Base-by-base conservation (phyloP, 1,140 invertebrate species). In the Zaprionus ghesquierei region DNA sequence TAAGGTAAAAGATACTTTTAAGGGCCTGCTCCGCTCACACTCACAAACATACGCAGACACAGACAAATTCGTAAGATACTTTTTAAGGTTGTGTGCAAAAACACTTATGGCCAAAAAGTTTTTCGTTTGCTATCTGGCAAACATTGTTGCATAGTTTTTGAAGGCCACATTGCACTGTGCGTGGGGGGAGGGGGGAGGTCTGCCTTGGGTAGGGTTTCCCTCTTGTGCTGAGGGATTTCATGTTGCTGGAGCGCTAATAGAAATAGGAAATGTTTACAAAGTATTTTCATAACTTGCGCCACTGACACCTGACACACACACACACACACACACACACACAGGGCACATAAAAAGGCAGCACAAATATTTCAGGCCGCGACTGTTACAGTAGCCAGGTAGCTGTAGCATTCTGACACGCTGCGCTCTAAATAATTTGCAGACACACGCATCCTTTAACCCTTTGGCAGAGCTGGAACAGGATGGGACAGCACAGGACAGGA, bases 231-330 rank as follows among this genome's bases (percentile, higher is more conserved):
- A 23, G 31, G 64, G 41, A 63, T 65, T 66, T 66, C 55, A 18
- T 50, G 54, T n/a, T 9, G 27, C 66, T 38, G 9, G 50, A 20
- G 79, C 84, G 85, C 85, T 89, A 89, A 89, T 85, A 89, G 84
- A 89, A 89, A 89, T 89, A 89, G 84, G 85, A 89, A 89, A 89
- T 89, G 78, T 89, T 89, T 89, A 90, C 86, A 89, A 89, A 89
- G 85, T 89, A 89, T 89, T 89, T 89, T 89, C 85, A 89, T 89
- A 89, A 85, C 85, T 89, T 79, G 70, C 77, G 85, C 75, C 81
- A 89, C 85, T 89, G 85, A 89, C 85, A 89, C 77, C 84, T 90
- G 85, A 89, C 86, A 86, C 79, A 75, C 65, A 79, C 58, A n/a
- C 22, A 35, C 29, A 63, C 13, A 53, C 18, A 53, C 51, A 66